These are phyloP conservation scores for Chymomyza caudatula DNA, from an alignment of 2,888 invertebrate genomes.

Conservation along the genomic window DNA sequence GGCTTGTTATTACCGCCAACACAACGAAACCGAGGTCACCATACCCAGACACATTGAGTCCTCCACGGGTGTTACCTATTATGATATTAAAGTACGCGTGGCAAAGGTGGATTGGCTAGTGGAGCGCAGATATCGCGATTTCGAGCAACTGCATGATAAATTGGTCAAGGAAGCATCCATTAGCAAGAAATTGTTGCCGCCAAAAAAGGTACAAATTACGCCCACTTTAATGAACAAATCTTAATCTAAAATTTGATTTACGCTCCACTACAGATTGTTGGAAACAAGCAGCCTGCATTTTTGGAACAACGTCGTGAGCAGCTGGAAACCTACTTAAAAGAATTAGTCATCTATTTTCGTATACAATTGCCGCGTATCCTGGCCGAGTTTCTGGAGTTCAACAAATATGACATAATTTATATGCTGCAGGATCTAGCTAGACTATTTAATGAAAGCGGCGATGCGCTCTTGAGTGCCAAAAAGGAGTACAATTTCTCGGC, in stretches of 20 bases:
- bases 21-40: conserved; percentile 83
- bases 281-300: conserved; percentile 92
- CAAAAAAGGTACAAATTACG: conserved; percentile 84
- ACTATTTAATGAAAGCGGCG: conserved; percentile 87
- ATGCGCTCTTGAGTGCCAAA: conserved; percentile 81
- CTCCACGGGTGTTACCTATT: conserved; percentile 83
- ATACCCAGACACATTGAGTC: conserved; percentile 83
- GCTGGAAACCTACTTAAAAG: conserved; percentile 89
- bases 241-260: background rate
- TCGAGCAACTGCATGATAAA: conserved; percentile 90
- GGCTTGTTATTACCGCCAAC: conserved; percentile 86
- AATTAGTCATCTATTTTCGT: conserved; percentile 86
- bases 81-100: conserved; percentile 83
- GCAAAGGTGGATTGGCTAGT: conserved; percentile 89
- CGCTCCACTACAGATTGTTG: conserved; percentile 69
- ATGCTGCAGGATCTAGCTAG: conserved; percentile 88
- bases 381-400: conserved; percentile 91
- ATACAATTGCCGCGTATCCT: conserved; percentile 89
- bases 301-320: conserved; percentile 89
- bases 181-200: conserved; percentile 91
- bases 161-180: conserved; percentile 89
- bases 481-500: conserved; percentile 85
- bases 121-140: conserved; percentile 91
- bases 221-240: background rate
- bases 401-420: conserved; percentile 93